Percentiles rank a stretch among this genome's conserved stretches.
phyloP scores from a whole-genome alignment of 2,888 invertebrate genomes.

The Philhelius pedissequus region DNA sequence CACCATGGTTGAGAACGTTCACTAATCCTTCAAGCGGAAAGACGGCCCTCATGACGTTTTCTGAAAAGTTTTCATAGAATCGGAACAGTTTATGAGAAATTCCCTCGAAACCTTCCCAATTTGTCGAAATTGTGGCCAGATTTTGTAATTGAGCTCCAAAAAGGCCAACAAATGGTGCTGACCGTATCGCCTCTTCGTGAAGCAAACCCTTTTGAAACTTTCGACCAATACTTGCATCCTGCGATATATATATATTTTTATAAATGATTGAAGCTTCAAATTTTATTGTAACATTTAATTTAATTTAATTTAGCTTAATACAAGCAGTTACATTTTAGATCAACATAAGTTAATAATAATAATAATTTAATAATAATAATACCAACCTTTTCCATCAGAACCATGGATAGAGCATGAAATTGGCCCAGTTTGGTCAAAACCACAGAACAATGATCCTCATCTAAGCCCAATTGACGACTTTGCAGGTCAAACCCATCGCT shows the following conservation, averaged over 20 bases:
- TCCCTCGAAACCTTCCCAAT: conserved; percentile 71
- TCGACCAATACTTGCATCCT: conserved; percentile 65
- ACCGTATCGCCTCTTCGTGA: conserved; percentile 74
- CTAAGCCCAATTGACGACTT: conserved; percentile 80
- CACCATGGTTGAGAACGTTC: conserved; percentile 80
- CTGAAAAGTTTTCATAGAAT: conserved; percentile 74
- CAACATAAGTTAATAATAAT: too few species aligned
- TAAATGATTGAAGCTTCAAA: not conserved
- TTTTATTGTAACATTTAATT: too few species aligned
- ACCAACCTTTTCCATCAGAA: conserved; percentile 79
- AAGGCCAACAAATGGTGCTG: conserved; percentile 73
- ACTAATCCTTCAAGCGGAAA: conserved; percentile 72
- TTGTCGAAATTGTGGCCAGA: conserved; percentile 71
- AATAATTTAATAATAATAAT: too few species aligned
- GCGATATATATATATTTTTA: not conserved
- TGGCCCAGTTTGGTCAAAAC: conserved; percentile 80
- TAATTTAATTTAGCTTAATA: too few species aligned
- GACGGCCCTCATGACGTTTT: conserved; percentile 72
- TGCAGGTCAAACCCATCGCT: conserved; percentile 80
- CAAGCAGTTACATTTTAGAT: too few species aligned
- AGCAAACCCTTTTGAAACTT: conserved; percentile 72
- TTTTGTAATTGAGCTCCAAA: conserved; percentile 76
- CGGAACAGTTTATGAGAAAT: conserved; percentile 73
- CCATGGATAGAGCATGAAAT: conserved; percentile 81
- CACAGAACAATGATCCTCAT: conserved; percentile 79